A percentile compares a stretch with the other conserved stretches of the same genome.
Conservation (phyloP, 2,888 invertebrate genomes). For the Anticlea derivata region DNA sequence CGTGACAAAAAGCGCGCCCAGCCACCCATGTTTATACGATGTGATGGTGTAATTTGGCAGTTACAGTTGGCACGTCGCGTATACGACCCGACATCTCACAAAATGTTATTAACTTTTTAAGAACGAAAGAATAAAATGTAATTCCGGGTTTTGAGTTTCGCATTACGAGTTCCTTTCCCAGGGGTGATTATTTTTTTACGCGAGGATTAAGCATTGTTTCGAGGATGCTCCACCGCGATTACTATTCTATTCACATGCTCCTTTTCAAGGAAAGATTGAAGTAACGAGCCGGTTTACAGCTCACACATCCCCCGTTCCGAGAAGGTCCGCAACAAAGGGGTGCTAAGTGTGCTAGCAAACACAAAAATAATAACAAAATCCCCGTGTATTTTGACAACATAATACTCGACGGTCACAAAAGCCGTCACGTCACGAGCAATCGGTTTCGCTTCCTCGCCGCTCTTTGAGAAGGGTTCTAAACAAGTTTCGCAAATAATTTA, state of each 20-base stretch:
- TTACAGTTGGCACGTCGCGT: conserved; percentile 57
- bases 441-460: conserved; percentile 78
- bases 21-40: conserved; percentile 73
- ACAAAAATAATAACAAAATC: conserved; percentile 83
- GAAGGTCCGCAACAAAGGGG: conserved; percentile 76
- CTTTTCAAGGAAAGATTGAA: conserved; percentile 70
- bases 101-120: conserved; percentile 76
- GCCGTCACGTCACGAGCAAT: conserved; percentile 80
- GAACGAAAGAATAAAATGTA: conserved; percentile 53
- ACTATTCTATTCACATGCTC: conserved; percentile 73
- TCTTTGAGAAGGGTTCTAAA: conserved; percentile 75
- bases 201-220: conserved; percentile 60
- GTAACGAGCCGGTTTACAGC: conserved; percentile 66
- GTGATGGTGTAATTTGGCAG: conserved; percentile 78
- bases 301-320: conserved; percentile 72
- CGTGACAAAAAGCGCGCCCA: conserved; percentile 74
- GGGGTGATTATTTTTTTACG: conserved; percentile 38
- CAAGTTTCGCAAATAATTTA: conserved; percentile 82
- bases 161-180: conserved; percentile 44
- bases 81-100: conserved; percentile 65
- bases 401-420: conserved; percentile 81
- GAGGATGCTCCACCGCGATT: conserved; percentile 55
- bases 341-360: conserved; percentile 82
- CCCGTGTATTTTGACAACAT: conserved; percentile 83
- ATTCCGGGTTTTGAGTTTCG: conserved; percentile 46